phyloP scores from a whole-genome alignment of 2,888 invertebrate genomes.

The Aphidius colemani region DNA sequence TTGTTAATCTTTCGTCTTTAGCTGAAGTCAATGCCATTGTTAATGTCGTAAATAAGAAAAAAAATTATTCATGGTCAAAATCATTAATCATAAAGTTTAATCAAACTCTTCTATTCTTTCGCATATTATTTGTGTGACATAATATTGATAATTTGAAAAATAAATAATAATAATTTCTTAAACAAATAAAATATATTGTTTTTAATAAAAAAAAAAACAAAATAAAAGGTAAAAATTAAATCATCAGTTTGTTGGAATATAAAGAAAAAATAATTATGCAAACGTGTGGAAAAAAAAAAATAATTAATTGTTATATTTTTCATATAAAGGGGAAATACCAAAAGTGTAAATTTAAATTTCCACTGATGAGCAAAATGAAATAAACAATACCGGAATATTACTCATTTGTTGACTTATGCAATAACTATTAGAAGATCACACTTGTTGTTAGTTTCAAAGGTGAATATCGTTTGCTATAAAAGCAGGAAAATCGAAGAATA shows the following conservation, averaged over 20 bases:
- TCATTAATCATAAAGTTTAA: conserved; percentile 1
- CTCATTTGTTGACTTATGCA: conserved; percentile 34
- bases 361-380: conserved; percentile 21
- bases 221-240: not conserved
- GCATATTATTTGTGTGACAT: not conserved
- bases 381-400: conserved; percentile 27
- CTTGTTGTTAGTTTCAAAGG: conserved; percentile 15
- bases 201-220: not conserved
- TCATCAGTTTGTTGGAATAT: too few species aligned
- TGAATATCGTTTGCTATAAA: conserved; percentile 34
- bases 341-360: conserved; percentile 23
- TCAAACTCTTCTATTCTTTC: not conserved
- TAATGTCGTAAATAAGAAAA: too few species aligned
- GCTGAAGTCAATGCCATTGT: too few species aligned
- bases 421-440: conserved; percentile 28
- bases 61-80: not conserved
- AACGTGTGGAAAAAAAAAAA: too few species aligned
- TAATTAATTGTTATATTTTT: too few species aligned
- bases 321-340: conserved; percentile 29
- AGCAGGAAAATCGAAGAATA: conserved; percentile 29
- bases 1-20: too few species aligned
- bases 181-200: not conserved
- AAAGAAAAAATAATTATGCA: too few species aligned
- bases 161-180: not conserved
- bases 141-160: not conserved